Conservation (phyloP, 2,113 vertebrate genomes). For the Trogon surrucura region DNA sequence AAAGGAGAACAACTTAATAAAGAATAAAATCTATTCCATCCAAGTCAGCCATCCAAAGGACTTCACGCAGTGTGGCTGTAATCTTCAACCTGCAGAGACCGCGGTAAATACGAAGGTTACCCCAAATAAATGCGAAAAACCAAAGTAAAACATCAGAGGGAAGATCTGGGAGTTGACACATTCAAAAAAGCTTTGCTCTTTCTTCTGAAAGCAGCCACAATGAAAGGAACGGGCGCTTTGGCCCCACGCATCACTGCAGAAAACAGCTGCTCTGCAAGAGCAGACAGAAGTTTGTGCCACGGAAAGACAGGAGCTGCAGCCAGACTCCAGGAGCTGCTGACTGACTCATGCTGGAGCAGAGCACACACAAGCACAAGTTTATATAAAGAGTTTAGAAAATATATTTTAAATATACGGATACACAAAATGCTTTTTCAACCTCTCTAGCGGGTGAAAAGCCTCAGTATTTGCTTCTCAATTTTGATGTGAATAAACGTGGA, state of each 20-base stretch:
- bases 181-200: background rate
- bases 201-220: background rate
- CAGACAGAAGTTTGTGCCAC: background rate
- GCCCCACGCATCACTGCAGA: background rate
- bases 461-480: background rate
- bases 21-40: background rate
- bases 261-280: background rate
- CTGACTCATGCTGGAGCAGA: background rate
- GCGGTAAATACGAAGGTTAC: accelerated
- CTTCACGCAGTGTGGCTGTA: background rate
- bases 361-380: background rate
- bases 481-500: background rate
- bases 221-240: background rate
- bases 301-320: background rate
- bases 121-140: background rate
- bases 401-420: background rate
- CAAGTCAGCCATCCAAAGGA: background rate
- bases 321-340: background rate
- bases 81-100: background rate
- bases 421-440: background rate
- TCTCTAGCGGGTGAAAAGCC: background rate
- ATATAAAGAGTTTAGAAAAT: background rate
- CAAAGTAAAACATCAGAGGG: background rate
- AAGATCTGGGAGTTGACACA: background rate
- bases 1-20: background rate